These are phyloP conservation scores for Conops quadrifasciatus DNA, from an alignment of 2,888 invertebrate genomes.

Conservation along the genomic window DNA sequence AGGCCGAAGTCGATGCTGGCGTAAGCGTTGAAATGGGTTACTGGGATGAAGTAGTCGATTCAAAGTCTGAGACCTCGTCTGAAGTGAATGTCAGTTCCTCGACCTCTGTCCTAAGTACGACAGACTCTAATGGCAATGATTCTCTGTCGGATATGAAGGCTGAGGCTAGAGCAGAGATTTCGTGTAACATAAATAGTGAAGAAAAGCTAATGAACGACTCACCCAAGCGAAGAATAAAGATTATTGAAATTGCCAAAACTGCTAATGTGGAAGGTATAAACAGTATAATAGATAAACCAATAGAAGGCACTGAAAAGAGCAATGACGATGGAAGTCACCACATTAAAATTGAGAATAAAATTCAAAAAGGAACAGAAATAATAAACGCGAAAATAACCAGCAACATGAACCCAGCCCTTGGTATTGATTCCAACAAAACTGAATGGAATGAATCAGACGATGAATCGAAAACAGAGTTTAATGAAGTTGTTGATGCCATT, in stretches of 20 bases:
- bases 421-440: neutral
- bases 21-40: conserved; percentile 38
- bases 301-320: neutral
- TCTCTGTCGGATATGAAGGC: conserved; percentile 34
- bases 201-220: conserved; percentile 35
- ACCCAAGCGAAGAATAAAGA: conserved; percentile 15
- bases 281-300: conserved; percentile 12
- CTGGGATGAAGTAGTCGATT: conserved; percentile 48
- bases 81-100: conserved; percentile 43
- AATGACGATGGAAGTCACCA: neutral
- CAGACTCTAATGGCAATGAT: conserved; percentile 42
- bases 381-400: too few relatives aligned
- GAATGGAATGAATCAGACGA: conserved; percentile 11
- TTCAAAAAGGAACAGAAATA: too few relatives aligned
- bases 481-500: conserved; percentile 38
- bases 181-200: conserved; percentile 33
- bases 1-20: conserved; percentile 36
- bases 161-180: conserved; percentile 36
- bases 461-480: conserved; percentile 36
- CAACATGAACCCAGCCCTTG: too few relatives aligned
- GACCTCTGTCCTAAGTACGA: conserved; percentile 41
- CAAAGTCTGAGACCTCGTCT: conserved; percentile 34
- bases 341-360: neutral
- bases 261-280: conserved; percentile 32
- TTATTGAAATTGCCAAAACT: conserved; percentile 33